A percentile compares a stretch with the other conserved stretches of the same genome.
Conservation (phyloP, 2,888 invertebrate genomes). For the Cerastis rubricosa region DNA sequence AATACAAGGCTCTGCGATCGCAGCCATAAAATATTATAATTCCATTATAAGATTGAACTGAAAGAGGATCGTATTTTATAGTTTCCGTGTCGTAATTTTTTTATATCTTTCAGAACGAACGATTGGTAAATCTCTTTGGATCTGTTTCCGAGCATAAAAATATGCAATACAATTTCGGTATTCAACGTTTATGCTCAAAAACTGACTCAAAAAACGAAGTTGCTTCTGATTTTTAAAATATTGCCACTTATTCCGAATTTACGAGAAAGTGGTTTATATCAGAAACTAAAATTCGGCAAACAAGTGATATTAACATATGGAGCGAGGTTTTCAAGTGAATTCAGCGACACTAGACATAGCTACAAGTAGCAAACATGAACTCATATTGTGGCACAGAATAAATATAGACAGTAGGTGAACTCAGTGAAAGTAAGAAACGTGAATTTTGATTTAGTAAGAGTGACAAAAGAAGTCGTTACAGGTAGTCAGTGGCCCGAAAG, state of each 20-base stretch:
- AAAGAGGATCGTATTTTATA: slow-evolving; percentile 39
- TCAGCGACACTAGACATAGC: slow-evolving; percentile 31
- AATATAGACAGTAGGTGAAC: slow-evolving; percentile 9
- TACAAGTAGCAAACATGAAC: slow-evolving; percentile 20
- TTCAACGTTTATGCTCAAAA: background rate
- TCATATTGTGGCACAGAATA: slow-evolving; percentile 32
- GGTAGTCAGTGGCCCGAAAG: too few species aligned
- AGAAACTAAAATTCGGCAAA: slow-evolving; percentile 31
- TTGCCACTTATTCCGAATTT: slow-evolving; percentile 30
- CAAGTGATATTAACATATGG: slow-evolving; percentile 54
- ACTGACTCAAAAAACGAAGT: background rate
- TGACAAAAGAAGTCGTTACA: too few species aligned
- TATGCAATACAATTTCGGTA: background rate
- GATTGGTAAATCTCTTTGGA: slow-evolving; percentile 12
- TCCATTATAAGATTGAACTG: slow-evolving; percentile 35
- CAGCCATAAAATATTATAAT: slow-evolving; percentile 28
- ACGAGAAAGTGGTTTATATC: slow-evolving; percentile 25
- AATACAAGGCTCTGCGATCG: background rate
- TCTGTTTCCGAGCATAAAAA: background rate
- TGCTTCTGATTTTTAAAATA: background rate
- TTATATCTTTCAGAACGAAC: slow-evolving; percentile 18
- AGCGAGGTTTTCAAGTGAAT: slow-evolving; percentile 45
- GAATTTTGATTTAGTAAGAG: background rate
- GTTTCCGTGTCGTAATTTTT: slow-evolving; percentile 41
- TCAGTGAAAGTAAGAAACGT: background rate